Evolutionary conservation across 2,797 vertebrate genomes (phyloP), one percentile per base, ranked within the genome.

Genomic region (Astyanax mexicanus): DNA sequence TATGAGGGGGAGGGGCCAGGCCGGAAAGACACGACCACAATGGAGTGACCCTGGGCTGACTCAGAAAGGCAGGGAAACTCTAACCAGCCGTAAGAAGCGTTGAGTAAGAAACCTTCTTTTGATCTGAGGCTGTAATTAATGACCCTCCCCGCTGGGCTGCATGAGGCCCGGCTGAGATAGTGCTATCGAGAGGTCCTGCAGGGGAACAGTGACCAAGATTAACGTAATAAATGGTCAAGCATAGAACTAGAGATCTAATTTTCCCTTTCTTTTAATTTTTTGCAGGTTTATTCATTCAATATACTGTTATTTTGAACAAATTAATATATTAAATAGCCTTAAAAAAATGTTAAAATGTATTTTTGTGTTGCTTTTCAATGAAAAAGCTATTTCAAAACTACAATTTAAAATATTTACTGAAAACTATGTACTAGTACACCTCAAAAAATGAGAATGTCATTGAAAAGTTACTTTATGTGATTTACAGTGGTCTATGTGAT

Each of bases 11-110:
- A 42, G 44, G 67, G 11, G 25, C 17, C 17, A 11, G 51, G 49
- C 51, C 38, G 79, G 82, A 61, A 72, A 85, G 83, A 74, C 86
- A 81, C 67, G 85, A 86, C 75, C 69, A 55, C 62, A 79, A 71
- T 70, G 57, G 80, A 54, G 6, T 42, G 65, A 45, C 60, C 58
- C 54, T 81, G 37, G 35, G 54, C 23, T 45, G 55, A 60, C 61
- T 66, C 45, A 21, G 69, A 74, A n/a, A 21, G 29, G 25, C 32
- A 19, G 47, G 19, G 40, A 62, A 79, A 80, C 45, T 55, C 42
- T 61, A 64, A 23, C 58, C 54, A 72, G 9, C 27, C 55, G 19
- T 17, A 21, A 60, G 19, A 51, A 40, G 19, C 4, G 3, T 7
- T 51, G 35, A 32, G 9, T 27, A 55, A 44, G 17, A 15, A 44